Evolutionary conservation across 2,888 invertebrate genomes (phyloP), one percentile per base, ranked within the genome.

Genomic region (Cheilosia vernalis): DNA sequence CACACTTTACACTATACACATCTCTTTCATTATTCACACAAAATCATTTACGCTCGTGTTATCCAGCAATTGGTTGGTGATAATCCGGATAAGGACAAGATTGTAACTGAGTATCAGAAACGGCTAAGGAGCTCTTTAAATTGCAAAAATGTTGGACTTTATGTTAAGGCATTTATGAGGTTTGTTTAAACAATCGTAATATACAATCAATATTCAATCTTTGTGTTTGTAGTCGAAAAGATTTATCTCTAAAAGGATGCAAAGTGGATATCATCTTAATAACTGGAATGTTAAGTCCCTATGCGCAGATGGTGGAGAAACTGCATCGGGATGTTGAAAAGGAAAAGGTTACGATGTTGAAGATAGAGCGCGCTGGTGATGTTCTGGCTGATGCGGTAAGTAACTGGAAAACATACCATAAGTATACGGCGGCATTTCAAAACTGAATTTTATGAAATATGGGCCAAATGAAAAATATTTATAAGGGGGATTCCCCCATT

Each of bases 311-410:
- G 81, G 96, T 97, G 60, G 96, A 96, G 92, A 95, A 95, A 89
- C 94, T 97, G 91, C 95, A 96, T 92, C 94, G 95, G 81, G 95
- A 95, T 88, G 93, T 96, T 90, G 96, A 96, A 90, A 96, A 96
- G 91, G 95, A 96, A 89, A 95, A 95, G 90, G 95, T 96, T 66
- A 97, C 97, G 83, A 94, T 97, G 87, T 93, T 98, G 70, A 96
- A 97, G 91, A 95, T 98, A 83, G 97, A 97, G 89, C 94, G 95
- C 82, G 96, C 95, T 60, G 97, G 97, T n/a, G 97, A 97, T 92
- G 97, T 97, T 6, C 93, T 98, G 81, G 94, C 95, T 86, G 97
- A 98, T 93, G 95, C 96, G 90, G 97, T 97, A 90, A 94, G 95
- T 90, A 72, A 21, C 37, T 37, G 13, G 4, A 37, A 37, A 37